These are phyloP conservation scores for Gadus chalcogrammus DNA, from an alignment of 2,113 vertebrate species.

Conservation along the genomic window DNA sequence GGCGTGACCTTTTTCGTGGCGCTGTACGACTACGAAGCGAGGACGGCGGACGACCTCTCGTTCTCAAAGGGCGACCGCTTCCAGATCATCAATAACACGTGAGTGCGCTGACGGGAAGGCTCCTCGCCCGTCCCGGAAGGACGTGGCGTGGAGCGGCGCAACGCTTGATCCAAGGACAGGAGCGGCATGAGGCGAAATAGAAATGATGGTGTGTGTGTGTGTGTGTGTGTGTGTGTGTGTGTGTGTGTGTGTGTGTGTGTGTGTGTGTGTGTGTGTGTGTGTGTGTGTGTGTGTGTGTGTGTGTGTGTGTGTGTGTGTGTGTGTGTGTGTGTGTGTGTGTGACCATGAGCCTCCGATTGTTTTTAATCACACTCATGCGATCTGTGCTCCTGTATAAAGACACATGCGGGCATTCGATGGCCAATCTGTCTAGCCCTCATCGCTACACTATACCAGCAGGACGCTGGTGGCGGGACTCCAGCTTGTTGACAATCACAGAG, in stretches of 20 bases:
- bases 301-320: constrained; percentile 7
- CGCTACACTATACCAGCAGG: too few relatives aligned
- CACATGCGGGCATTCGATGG: too few relatives aligned
- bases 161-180: too few relatives aligned
- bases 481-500: too few relatives aligned
- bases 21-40: constrained; percentile 98
- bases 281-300: constrained; percentile 11
- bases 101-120: constrained; percentile 67
- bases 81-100: constrained; percentile 99
- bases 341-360: too few relatives aligned
- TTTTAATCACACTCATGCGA: too few relatives aligned
- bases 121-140: too few relatives aligned
- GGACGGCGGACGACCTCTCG: constrained; percentile 95
- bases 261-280: background rate
- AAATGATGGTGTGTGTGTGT: background rate
- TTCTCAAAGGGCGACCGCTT: constrained; percentile 98
- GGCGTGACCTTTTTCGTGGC: constrained; percentile 97
- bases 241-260: background rate
- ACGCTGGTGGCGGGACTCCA: too few relatives aligned
- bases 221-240: constrained; percentile 5
- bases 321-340: background rate
- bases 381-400: too few relatives aligned
- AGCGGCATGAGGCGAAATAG: too few relatives aligned
- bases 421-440: too few relatives aligned
- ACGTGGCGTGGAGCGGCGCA: too few relatives aligned